Evolutionary conservation across 2,113 vertebrate genomes (phyloP).

Genomic region (Laterallus jamaicensis): DNA sequence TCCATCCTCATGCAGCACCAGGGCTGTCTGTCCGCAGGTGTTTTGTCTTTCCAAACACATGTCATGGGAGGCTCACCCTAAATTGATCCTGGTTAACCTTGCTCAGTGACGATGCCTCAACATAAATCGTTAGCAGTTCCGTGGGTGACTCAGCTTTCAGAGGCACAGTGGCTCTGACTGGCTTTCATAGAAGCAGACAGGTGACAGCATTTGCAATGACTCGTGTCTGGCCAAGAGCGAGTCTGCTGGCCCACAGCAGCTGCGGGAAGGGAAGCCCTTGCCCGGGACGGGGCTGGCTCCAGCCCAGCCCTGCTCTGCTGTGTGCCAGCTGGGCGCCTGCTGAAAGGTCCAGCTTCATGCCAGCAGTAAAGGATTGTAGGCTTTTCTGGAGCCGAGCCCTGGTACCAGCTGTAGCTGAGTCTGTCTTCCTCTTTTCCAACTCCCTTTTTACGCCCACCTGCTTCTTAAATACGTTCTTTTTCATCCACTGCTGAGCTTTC

Average conservation of each 20-base stretch:
- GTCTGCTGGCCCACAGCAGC: slow-evolving; percentile 35
- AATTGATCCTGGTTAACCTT: slow-evolving; percentile 29
- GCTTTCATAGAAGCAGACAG: slow-evolving; percentile 15
- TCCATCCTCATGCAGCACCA: accelerated
- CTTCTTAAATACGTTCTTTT: slow-evolving; percentile 48
- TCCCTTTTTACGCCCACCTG: slow-evolving; percentile 50
- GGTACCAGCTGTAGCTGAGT: slow-evolving; percentile 56
- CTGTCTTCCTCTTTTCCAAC: slow-evolving; percentile 33
- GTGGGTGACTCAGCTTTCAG: background rate
- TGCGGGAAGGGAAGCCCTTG: slow-evolving; percentile 24
- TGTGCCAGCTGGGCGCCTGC: slow-evolving; percentile 48
- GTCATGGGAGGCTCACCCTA: background rate
- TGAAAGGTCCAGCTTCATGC: slow-evolving; percentile 34
- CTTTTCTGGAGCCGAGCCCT: slow-evolving; percentile 59
- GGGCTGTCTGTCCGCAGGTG: background rate
- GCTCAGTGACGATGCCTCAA: background rate
- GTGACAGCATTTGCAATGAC: slow-evolving; percentile 9
- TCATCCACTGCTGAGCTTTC: slow-evolving; percentile 26
- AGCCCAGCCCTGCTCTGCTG: slow-evolving; percentile 1
- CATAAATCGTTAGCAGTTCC: background rate
- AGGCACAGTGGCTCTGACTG: background rate
- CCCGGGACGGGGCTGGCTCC: background rate
- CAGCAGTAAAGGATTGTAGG: slow-evolving; percentile 41
- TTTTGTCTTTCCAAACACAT: background rate
- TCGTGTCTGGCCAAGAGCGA: slow-evolving; percentile 32